These are phyloP conservation scores for Melanotus villosus DNA, from an alignment of 2,888 invertebrate species.

Conservation along the genomic window DNA sequence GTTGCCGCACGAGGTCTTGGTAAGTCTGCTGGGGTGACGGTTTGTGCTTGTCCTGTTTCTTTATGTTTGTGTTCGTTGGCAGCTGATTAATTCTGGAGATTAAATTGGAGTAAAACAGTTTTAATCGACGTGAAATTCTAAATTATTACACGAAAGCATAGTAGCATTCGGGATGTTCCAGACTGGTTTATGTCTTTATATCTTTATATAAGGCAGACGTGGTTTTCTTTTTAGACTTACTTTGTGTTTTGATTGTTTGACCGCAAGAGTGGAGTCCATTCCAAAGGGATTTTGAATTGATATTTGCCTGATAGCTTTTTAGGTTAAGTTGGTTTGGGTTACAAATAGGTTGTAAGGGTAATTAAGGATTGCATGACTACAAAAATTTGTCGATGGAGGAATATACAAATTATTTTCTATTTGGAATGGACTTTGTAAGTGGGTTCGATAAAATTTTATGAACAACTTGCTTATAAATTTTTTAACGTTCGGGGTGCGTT, in stretches of 20 bases:
- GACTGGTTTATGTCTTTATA: constrained; percentile 58
- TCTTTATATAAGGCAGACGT: too few species aligned
- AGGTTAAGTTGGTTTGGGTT: too few species aligned
- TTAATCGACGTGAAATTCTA: constrained; percentile 32
- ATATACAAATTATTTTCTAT: not conserved
- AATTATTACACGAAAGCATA: constrained; percentile 51
- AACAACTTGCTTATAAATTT: constrained; percentile 1
- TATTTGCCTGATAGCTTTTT: too few species aligned
- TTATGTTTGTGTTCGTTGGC: constrained; percentile 25
- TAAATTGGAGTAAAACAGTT: constrained; percentile 21
- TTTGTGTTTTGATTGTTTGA: not conserved
- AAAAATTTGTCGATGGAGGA: too few species aligned
- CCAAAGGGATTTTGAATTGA: too few species aligned
- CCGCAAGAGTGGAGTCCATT: too few species aligned
- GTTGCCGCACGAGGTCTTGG: constrained; percentile 93
- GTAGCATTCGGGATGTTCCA: constrained; percentile 59
- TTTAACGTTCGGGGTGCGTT: not conserved
- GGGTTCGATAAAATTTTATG: constrained; percentile 1
- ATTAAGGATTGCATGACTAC: too few species aligned
- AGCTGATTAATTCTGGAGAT: constrained; percentile 24
- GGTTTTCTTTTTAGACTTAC: constrained; percentile 1
- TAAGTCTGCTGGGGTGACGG: constrained; percentile 45
- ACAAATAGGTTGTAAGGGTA: too few species aligned
- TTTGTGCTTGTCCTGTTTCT: constrained; percentile 11
- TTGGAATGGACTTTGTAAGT: constrained; percentile 3